A percentile compares a stretch with the other conserved stretches of the same genome.
Evolutionary conservation across 1,140 invertebrate genomes (phyloP).

Genomic region (Hormaphis cornu): DNA sequence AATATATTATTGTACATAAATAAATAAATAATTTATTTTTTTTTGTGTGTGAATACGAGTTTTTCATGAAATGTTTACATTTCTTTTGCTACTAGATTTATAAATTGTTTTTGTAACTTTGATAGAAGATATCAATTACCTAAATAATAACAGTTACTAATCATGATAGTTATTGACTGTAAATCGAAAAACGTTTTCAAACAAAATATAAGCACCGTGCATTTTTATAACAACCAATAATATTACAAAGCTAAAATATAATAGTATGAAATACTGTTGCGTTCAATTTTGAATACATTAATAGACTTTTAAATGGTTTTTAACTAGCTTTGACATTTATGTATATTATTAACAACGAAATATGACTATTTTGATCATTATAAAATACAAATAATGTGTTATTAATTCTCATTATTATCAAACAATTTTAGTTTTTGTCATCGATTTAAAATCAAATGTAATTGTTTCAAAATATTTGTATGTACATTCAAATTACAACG

Average conservation of each 20-base stretch:
- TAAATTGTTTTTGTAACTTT: not conserved
- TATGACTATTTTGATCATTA: not conserved
- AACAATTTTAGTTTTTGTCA: not conserved
- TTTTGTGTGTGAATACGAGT: not conserved
- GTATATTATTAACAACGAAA: not conserved
- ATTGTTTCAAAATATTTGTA: not conserved
- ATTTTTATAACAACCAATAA: not conserved
- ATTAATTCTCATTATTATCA: not conserved
- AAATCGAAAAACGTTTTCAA: not conserved
- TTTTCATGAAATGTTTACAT: not conserved
- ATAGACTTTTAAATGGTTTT: not conserved
- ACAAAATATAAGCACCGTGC: not conserved
- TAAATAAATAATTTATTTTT: not conserved
- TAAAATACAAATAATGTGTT: not conserved
- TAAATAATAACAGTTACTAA: too few species aligned
- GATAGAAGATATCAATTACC: not conserved
- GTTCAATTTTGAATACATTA: not conserved
- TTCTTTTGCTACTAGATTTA: not conserved
- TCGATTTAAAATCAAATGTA: not conserved
- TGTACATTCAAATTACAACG: not conserved
- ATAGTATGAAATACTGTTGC: not conserved
- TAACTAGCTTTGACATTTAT: not conserved
- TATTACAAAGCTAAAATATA: not conserved
- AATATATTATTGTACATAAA: not conserved
- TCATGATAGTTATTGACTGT: too few species aligned